Evolutionary conservation across 2,113 vertebrate species (phyloP), one percentile per base, ranked within the genome.

Genomic region (Clarias magur): DNA sequence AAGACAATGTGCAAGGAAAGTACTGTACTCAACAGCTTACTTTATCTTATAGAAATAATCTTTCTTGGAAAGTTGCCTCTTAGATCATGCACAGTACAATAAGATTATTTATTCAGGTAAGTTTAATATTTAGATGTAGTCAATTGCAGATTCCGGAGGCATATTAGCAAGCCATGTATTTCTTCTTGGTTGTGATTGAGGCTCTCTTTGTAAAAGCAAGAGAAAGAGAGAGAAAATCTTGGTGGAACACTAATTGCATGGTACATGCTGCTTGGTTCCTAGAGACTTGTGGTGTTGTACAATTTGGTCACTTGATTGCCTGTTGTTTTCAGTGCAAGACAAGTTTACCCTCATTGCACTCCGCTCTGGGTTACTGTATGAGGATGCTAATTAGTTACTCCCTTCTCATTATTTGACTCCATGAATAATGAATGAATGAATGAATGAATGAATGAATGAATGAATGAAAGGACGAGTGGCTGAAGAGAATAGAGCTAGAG

Each of bases 161-260:
- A 11, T 72, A 67, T 25, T 67, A 27, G 25, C 27, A 15, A 72
- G 68, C 0, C 30, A 72, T 72, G 27, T 19, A 30, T 34, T 48
- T 4, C 27, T 34, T 17, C 0, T 30, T 34, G 27, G 11, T 30
- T n/a, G 12, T 70, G 13, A 34, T 6, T 17, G 30, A 34, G 68
- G 34, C 34, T 38, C 34, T 48, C 48, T 48, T 48, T 48, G 48
- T 48, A 48, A 48, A 48, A 48, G 7, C 16, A 27, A 30, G 65
- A 68, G 15, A 30, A 16, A 68, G 30, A 17, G 68, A 17, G 16
- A 72, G 68, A 38, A 17, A 21, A 25, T 27, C 21, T 63, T 38
- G 27, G 82, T 59, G 15, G 54, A 59, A 73, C 67, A 59, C 53
- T 84, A 84, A 84, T 73, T 84, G 30, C 27, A 84, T 34, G 10